Base-by-base conservation (phyloP, 2,888 invertebrate species). In the Dioctria rufipes region DNA sequence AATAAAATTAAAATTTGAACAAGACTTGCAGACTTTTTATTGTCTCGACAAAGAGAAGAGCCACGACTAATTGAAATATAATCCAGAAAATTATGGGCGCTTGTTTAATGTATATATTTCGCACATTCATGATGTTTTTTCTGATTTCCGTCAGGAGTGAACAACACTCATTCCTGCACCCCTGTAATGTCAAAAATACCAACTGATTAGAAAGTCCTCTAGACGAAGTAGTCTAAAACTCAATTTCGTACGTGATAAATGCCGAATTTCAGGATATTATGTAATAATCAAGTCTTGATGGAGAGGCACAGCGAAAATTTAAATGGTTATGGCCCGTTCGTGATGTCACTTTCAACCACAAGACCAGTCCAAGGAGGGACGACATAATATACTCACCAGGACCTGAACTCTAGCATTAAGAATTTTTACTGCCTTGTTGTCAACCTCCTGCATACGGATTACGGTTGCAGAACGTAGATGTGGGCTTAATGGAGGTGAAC, bases 281-380 rank as follows among this genome's bases (percentile, higher is more conserved):
- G 66, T 65, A 78, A 78, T 78, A 78, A 78, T 46, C 78, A 78
- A 42, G 66, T 66, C 60, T 54, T 73, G 73, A 73, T 69, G 58
- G 58, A 73, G 58, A 54, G 51, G 75, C 75, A 66, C n/a, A 61
- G 40, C 42, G 43, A 78, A 78, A 78, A 78, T 78, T 78, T 78
- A 78, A 78, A 78, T 78, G 78, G 66, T 78, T 78, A 78, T 78
- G 63, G 66, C 78, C 13, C 54, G 46, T 78, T 51, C 78, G 78
- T 78, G 78, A 78, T 78, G 77, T 78, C 77, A 78, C 77, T 78
- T 63, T 39, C 42, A 75, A 42, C 43, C 37, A 51, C 5, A 58
- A 58, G 58, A 11, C 58, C 58, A 58, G 58, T 25, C 58, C 58
- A 58, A 25, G 8, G 11, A 25, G 58, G 58, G 71, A 54, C 46